A percentile compares a stretch with the other conserved stretches of the same genome.
Evolutionary conservation across 2,797 vertebrate genomes (phyloP).

Genomic region (Melanotaenia trifasciata): DNA sequence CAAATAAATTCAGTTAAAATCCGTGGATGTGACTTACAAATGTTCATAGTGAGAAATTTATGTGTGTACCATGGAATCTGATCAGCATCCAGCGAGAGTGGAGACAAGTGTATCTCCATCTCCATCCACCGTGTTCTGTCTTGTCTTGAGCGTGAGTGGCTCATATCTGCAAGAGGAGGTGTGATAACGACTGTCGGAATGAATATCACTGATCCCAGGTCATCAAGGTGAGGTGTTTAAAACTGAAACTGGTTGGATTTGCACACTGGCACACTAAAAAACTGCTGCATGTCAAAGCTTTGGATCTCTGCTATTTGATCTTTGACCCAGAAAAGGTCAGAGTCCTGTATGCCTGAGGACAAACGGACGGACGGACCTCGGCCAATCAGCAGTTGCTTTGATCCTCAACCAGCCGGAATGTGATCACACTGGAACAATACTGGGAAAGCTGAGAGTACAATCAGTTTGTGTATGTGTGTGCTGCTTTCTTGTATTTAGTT

Average conservation of each 20-base stretch:
- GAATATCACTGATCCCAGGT: neutral
- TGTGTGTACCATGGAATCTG: neutral
- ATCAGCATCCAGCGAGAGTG: neutral
- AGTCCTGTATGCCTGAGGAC: conserved; percentile 26
- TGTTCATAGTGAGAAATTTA: neutral
- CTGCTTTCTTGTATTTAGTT: neutral
- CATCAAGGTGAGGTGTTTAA: neutral
- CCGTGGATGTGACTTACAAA: neutral
- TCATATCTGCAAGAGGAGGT: neutral
- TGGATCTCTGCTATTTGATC: conserved; percentile 60
- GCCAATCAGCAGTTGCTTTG: conserved; percentile 31
- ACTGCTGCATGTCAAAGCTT: conserved; percentile 18
- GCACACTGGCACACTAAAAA: neutral
- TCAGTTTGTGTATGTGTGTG: conserved; percentile 4
- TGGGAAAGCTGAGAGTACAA: conserved; percentile 21
- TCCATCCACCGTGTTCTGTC: neutral
- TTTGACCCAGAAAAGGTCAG: conserved; percentile 35
- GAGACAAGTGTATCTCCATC: neutral
- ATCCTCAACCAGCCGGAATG: conserved; percentile 22
- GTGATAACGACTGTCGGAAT: neutral
- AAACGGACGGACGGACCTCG: neutral
- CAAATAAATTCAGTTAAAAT: neutral
- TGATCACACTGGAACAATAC: conserved; percentile 17
- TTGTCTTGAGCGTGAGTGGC: neutral
- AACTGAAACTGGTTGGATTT: neutral